These are phyloP conservation scores for Epinephelus malabaricus DNA, from an alignment of 2,797 vertebrate species.

Conservation along the genomic window DNA sequence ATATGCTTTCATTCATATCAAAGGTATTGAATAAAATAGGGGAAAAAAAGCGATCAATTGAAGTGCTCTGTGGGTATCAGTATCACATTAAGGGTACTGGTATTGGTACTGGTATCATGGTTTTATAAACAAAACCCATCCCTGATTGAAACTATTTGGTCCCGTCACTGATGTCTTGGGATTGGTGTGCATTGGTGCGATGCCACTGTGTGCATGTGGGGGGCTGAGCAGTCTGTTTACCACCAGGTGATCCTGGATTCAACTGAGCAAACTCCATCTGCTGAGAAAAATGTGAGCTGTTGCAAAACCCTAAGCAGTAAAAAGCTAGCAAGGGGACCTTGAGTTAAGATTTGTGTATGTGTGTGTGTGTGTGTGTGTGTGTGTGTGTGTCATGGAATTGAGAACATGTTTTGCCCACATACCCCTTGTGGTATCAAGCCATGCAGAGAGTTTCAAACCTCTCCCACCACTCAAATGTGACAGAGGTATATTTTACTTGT, in stretches of 20 bases:
- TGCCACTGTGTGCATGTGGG: not conserved
- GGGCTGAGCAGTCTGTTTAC: not conserved
- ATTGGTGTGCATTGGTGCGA: not conserved
- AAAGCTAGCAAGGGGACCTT: not conserved
- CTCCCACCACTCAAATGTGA: not conserved
- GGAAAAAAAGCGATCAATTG: too few species aligned
- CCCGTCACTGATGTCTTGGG: not conserved
- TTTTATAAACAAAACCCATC: too few species aligned
- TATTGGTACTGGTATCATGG: too few species aligned
- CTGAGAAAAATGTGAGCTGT: conserved; percentile 6
- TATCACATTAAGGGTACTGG: not conserved
- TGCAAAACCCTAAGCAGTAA: too few species aligned
- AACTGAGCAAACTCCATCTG: not conserved
- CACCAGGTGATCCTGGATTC: not conserved
- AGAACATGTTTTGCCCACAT: not conserved
- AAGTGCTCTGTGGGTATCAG: too few species aligned
- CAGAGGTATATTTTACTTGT: not conserved
- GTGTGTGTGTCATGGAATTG: not conserved
- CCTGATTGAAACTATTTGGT: not conserved
- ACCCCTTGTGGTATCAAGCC: not conserved
- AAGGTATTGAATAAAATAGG: too few species aligned
- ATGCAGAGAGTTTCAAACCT: not conserved
- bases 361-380: not conserved
- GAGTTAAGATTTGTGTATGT: not conserved
- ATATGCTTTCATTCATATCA: too few species aligned